Base-by-base conservation (phyloP, 2,888 invertebrate species). In the Leucania comma region DNA sequence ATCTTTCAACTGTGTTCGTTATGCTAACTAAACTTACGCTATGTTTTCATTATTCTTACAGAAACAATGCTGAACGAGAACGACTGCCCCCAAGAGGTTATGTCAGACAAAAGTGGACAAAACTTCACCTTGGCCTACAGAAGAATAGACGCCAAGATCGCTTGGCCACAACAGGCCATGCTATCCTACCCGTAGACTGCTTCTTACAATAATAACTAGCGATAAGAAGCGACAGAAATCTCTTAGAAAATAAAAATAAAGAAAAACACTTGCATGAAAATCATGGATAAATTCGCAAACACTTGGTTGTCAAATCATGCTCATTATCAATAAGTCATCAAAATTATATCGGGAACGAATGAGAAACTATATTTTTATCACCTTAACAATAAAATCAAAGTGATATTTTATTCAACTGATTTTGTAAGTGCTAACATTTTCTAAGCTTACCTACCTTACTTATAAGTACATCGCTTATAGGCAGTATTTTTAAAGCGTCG, bases 121-220 rank as follows among this genome's bases (percentile, higher is more conserved):
- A 98, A 98, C 89, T 98, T 98, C 94, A 98, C 98, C 91, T 97
- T 99, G 92, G 99, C 99, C 24, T 99, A 98, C 96, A 99, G 99
- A 94, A 96, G 99, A 78, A 98, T 98, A 92, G 99, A 99, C 90
- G 99, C 99, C 38, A 99, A 99, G 95, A 99, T 99, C 85, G 99
- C 99, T 71, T 99, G 99, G 99, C 99, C 99, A 68, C 97, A 97
- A 81, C 97, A 97, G 80, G 96, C 96, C 0, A 72, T 96, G 57
- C 88, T 91, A 20, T 96, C 96, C 46, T 96, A 95, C 80, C 96
- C 96, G 0, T 96, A 92, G 48, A 63, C 72, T 61, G 78, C 76
- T 75, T 69, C 64, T 64, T 70, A 66, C 22, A 64, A 80, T 69
- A 73, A 66, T 65, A 81, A 68, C 35, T 76, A 74, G 57, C 58